Evolutionary conservation across 2,113 vertebrate species (phyloP), one percentile per base, ranked within the genome.

Genomic region (Prolemur simus): DNA sequence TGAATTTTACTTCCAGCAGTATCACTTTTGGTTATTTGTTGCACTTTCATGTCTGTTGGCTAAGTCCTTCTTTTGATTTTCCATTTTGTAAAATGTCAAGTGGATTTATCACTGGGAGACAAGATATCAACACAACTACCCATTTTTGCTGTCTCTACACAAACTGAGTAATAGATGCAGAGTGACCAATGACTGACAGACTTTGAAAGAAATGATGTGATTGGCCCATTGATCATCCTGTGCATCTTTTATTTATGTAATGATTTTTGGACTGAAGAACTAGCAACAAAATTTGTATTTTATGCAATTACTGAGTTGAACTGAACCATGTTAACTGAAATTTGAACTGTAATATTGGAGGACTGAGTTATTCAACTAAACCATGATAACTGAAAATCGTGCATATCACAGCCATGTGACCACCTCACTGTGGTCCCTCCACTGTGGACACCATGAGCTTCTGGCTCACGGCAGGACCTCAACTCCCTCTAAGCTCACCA

Each of bases 311-410:
- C 47, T 15, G 63, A 71, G 21, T 87, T 49, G 21, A 95, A 93
- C 14, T 90, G 68, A 95, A 87, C 87, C 58, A 39, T 76, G 56
- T 49, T 82, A 95, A 93, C 20, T 87, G 76, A 95, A 91, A 94
- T 58, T 56, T 78, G 82, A 91, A 66, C 47, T 49, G 13, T 71
- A 60, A 64, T n/a, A 21, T 25, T 91, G 64, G 64, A 76, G 18
- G 4, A 49, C 68, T 87, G 32, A 32, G 27, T 88, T 89, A 96
- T 96, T 94, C 74, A 89, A 86, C 63, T 88, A 80, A 95, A 82
- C 88, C 78, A 77, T 80, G 52, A 71, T 63, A 84, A 94, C 45
- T 66, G 37, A 94, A 96, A 89, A 95, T 47, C 17, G 6, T 60
- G 52, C 66, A 9, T 93, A 29, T 76, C 20, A 82, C 73, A 94